Conservation (phyloP, 2,113 vertebrate species). For the Ancistrus triradiatus region DNA sequence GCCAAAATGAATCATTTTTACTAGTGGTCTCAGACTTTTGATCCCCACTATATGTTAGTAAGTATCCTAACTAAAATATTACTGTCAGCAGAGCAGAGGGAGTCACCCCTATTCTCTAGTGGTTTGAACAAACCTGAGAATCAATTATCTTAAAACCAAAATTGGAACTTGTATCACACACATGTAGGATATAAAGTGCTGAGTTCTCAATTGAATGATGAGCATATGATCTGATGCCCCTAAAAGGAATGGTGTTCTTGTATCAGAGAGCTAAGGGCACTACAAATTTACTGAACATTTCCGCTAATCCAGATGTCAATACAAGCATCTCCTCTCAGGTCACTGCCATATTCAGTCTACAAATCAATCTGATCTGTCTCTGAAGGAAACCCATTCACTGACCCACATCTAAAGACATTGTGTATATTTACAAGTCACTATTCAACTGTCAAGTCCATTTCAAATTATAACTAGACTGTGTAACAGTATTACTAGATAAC, state of each 20-base stretch:
- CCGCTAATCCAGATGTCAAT: conserved; percentile 33
- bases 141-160: too few species aligned
- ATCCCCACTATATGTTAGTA: too few species aligned
- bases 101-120: too few species aligned
- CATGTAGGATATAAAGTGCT: background rate
- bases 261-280: conserved; percentile 15
- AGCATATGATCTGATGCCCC: background rate
- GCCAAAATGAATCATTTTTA: too few species aligned
- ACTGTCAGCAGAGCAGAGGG: too few species aligned
- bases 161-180: too few species aligned
- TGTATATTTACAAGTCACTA: background rate
- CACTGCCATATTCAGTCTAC: conserved; percentile 15
- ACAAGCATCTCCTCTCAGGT: conserved; percentile 14
- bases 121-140: too few species aligned
- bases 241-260: background rate
- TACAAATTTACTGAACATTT: conserved; percentile 25
- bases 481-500: conserved; percentile 8
- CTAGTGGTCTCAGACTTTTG: too few species aligned
- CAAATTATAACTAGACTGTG: conserved; percentile 11
- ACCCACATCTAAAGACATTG: conserved; percentile 1
- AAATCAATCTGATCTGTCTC: conserved; percentile 17
- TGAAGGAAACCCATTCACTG: background rate
- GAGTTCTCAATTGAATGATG: background rate
- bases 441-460: background rate
- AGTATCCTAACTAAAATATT: too few species aligned